phyloP scores from a whole-genome alignment of 2,113 vertebrate species.

The Manacus vitellinus region DNA sequence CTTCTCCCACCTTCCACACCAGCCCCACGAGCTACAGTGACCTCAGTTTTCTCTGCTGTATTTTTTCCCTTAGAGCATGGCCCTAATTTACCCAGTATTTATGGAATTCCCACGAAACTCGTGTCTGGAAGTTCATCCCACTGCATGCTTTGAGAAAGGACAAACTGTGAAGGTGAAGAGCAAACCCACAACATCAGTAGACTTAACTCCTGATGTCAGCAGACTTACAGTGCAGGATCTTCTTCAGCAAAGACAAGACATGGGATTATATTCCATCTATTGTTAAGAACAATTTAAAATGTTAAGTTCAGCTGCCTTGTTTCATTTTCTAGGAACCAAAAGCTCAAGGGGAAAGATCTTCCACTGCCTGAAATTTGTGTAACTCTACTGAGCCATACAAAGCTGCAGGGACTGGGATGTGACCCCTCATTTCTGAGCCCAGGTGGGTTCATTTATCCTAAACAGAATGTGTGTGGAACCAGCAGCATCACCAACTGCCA shows the following conservation, averaged over 20 bases:
- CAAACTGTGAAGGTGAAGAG: not conserved
- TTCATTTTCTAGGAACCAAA: not conserved
- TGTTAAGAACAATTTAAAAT: not conserved
- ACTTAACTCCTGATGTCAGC: accelerated
- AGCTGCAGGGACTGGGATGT: not conserved
- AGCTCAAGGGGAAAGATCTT: not conserved
- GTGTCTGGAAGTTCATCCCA: not conserved
- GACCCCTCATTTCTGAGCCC: not conserved
- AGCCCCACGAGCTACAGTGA: accelerated
- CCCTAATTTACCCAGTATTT: too few species aligned
- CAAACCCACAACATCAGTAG: accelerated
- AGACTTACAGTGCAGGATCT: not conserved
- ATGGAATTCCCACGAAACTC: not conserved
- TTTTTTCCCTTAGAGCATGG: too few species aligned
- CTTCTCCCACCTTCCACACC: not conserved
- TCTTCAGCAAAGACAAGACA: not conserved
- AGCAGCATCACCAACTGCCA: accelerated
- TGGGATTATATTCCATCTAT: not conserved
- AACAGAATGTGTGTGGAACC: accelerated
- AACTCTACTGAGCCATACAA: not conserved
- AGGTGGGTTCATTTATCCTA: not conserved
- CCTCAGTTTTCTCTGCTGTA: not conserved
- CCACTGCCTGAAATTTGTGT: not conserved
- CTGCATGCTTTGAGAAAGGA: not conserved
- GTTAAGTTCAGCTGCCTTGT: not conserved